Percentiles rank a stretch among this genome's conserved stretches.
Evolutionary conservation across 2,888 invertebrate genomes (phyloP).

Genomic region (Epiblema foenella): DNA sequence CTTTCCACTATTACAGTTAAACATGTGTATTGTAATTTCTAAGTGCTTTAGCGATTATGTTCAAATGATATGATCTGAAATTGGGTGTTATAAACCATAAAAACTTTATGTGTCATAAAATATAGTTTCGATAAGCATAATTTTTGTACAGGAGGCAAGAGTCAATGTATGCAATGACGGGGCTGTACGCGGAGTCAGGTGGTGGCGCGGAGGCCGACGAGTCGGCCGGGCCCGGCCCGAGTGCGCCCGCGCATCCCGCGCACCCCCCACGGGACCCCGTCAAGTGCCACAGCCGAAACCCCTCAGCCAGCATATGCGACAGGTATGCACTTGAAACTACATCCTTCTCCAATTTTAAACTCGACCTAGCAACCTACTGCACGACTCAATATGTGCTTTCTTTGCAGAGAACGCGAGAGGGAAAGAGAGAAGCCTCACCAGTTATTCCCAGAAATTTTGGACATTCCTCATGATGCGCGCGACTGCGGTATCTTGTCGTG

Average conservation of each 20-base stretch:
- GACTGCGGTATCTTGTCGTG: constrained; percentile 95
- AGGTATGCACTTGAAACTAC: constrained; percentile 69
- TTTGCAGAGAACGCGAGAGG: constrained; percentile 79
- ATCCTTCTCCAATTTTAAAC: constrained; percentile 1
- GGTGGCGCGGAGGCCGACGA: constrained; percentile 86
- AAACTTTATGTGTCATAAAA: constrained; percentile 26
- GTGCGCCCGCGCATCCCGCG: constrained; percentile 70
- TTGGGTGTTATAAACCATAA: constrained; percentile 21
- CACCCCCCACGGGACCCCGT: constrained; percentile 71
- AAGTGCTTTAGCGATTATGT: background rate
- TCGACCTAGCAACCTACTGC: background rate
- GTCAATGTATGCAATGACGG: constrained; percentile 95
- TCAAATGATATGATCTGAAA: constrained; percentile 10
- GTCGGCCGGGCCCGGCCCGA: constrained; percentile 81
- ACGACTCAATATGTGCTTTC: constrained; percentile 22
- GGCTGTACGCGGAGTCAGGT: constrained; percentile 90
- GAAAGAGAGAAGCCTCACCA: constrained; percentile 86
- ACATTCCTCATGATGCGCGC: constrained; percentile 88
- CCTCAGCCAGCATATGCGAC: constrained; percentile 90
- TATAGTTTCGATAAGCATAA: constrained; percentile 22
- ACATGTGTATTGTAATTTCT: constrained; percentile 40
- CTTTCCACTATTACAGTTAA: constrained; percentile 52
- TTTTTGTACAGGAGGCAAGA: constrained; percentile 88
- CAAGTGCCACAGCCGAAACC: constrained; percentile 93
- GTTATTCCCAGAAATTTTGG: constrained; percentile 86